These are phyloP conservation scores for Chymomyza fuscimana DNA, from an alignment of 2,888 invertebrate genomes.

Conservation along the genomic window DNA sequence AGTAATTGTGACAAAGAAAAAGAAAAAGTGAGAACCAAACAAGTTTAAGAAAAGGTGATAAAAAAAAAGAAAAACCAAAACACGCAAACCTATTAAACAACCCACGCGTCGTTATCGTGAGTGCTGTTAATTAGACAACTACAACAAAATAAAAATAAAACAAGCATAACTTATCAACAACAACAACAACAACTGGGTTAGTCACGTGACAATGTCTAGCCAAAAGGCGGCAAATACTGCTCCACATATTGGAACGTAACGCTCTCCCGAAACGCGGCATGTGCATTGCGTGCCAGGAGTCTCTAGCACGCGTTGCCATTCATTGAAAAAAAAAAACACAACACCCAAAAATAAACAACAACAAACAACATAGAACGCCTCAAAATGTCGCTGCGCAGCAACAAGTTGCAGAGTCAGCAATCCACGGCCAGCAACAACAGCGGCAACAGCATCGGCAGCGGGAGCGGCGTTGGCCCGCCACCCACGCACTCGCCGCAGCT, in stretches of 20 bases:
- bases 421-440: slow-evolving; percentile 46
- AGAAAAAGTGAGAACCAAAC: slow-evolving; percentile 40
- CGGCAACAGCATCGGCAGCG: slow-evolving; percentile 51
- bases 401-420: slow-evolving; percentile 69
- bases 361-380: not conserved
- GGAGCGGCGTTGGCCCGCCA: slow-evolving; percentile 21
- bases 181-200: slow-evolving; percentile 4
- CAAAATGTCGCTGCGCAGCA: slow-evolving; percentile 78
- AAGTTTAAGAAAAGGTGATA: not conserved
- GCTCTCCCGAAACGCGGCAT: slow-evolving; percentile 4
- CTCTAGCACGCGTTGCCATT: slow-evolving; percentile 2
- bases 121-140: slow-evolving; percentile 47
- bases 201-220: not conserved
- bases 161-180: slow-evolving; percentile 2
- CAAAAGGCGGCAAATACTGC: not conserved
- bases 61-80: slow-evolving; percentile 23
- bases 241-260: slow-evolving; percentile 16
- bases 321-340: slow-evolving; percentile 6
- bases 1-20: slow-evolving; percentile 57
- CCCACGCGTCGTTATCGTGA: slow-evolving; percentile 54
- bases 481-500: slow-evolving; percentile 45
- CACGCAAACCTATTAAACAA: slow-evolving; percentile 46
- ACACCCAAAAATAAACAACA: slow-evolving; percentile 8
- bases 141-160: slow-evolving; percentile 11
- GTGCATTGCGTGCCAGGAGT: not conserved